These are phyloP conservation scores for Netelia inedita DNA, from an alignment of 2,888 invertebrate genomes.

Conservation along the genomic window DNA sequence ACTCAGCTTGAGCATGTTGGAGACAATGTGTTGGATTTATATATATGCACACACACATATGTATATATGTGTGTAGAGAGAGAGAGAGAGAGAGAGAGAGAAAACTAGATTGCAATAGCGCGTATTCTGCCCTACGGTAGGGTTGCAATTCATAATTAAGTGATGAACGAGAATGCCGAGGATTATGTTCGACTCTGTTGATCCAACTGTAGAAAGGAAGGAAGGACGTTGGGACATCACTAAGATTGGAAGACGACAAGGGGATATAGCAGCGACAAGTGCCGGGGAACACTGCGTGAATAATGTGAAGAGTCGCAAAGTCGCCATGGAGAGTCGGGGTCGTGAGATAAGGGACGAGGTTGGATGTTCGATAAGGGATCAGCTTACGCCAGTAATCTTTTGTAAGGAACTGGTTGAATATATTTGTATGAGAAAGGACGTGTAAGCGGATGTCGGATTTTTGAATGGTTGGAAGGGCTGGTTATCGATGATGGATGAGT, in stretches of 20 bases:
- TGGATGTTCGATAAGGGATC: neutral
- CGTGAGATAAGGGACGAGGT: neutral
- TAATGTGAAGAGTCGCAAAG: neutral
- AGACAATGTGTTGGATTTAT: conserved; percentile 12
- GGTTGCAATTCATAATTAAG: conserved; percentile 65
- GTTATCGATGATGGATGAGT: no score
- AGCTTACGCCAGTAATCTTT: neutral
- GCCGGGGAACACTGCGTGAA: conserved; percentile 15
- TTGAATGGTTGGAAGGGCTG: no score
- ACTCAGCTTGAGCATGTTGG: conserved; percentile 53
- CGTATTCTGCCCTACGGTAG: conserved; percentile 26
- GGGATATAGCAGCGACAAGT: conserved; percentile 39
- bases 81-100: neutral
- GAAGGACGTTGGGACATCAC: neutral
- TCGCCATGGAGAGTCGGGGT: neutral
- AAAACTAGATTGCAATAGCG: conserved; percentile 6
- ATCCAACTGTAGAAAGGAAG: conserved; percentile 19
- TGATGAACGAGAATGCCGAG: conserved; percentile 55
- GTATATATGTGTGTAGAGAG: neutral
- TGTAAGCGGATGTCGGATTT: no score
- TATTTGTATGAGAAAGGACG: no score
- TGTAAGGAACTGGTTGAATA: no score
- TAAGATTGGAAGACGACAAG: conserved; percentile 21
- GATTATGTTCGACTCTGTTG: conserved; percentile 52
- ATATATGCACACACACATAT: neutral